phyloP scores from a whole-genome alignment of 2,888 invertebrate genomes.

The Clostera curtula region DNA sequence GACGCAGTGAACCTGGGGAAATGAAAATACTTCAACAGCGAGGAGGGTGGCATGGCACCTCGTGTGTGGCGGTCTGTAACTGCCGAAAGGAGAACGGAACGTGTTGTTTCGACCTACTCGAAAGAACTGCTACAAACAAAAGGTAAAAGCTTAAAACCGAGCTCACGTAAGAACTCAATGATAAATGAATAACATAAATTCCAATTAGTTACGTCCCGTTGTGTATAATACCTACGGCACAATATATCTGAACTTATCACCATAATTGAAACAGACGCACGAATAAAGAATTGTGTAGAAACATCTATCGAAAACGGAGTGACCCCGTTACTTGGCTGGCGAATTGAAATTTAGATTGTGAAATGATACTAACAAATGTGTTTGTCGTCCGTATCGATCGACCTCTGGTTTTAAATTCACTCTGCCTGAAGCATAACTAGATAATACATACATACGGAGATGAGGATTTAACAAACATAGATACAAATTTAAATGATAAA shows the following conservation, averaged over 20 bases:
- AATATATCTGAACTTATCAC: slow-evolving; percentile 22
- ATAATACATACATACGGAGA: slow-evolving; percentile 63
- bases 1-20: slow-evolving; percentile 27
- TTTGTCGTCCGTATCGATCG: slow-evolving; percentile 54
- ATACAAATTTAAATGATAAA: slow-evolving; percentile 62
- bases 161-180: slow-evolving; percentile 22
- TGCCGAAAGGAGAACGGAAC: slow-evolving; percentile 26
- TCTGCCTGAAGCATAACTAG: slow-evolving; percentile 44
- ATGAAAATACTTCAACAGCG: slow-evolving; percentile 37
- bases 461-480: slow-evolving; percentile 60
- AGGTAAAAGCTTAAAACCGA: slow-evolving; percentile 13
- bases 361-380: slow-evolving; percentile 63
- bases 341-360: slow-evolving; percentile 65
- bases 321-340: slow-evolving; percentile 65
- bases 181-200: slow-evolving; percentile 36
- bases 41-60: slow-evolving; percentile 34
- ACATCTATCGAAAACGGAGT: slow-evolving; percentile 52
- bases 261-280: slow-evolving; percentile 28
- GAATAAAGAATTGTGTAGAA: slow-evolving; percentile 50
- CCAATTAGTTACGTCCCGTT: slow-evolving; percentile 30
- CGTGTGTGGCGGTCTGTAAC: slow-evolving; percentile 39
- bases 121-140: slow-evolving; percentile 29
- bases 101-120: slow-evolving; percentile 39
- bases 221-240: slow-evolving; percentile 23
- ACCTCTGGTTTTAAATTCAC: slow-evolving; percentile 52